These are phyloP conservation scores for Bujurquina vittata DNA, from an alignment of 2,113 vertebrate species.

Conservation along the genomic window DNA sequence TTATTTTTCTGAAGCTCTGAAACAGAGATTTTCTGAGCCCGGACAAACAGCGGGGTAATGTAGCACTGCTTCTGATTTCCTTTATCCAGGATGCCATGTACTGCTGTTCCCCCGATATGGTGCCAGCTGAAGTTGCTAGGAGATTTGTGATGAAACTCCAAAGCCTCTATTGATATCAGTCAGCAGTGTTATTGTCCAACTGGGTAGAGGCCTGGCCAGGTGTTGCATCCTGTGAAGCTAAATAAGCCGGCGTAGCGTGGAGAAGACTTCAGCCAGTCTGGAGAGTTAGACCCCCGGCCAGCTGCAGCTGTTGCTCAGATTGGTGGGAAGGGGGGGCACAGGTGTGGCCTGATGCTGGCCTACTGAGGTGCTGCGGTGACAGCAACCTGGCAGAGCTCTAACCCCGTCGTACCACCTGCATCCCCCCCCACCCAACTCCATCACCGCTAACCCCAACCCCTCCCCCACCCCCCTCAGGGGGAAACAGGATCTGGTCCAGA, in stretches of 20 bases:
- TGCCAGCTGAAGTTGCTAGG: constrained; percentile 43
- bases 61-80: not conserved
- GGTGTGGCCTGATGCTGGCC: constrained; percentile 57
- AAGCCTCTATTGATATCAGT: constrained; percentile 52
- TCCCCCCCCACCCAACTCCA: constrained; percentile 4
- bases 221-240: constrained; percentile 48
- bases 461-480: constrained; percentile 23
- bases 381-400: constrained; percentile 55
- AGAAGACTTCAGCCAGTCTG: constrained; percentile 24
- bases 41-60: not conserved
- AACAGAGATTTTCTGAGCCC: not conserved
- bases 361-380: constrained; percentile 22
- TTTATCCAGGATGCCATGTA: constrained; percentile 16
- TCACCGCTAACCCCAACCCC: constrained; percentile 10
- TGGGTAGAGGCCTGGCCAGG: constrained; percentile 53
- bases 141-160: constrained; percentile 49
- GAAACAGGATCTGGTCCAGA: constrained; percentile 72
- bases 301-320: constrained; percentile 50
- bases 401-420: constrained; percentile 44
- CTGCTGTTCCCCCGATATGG: constrained; percentile 17
- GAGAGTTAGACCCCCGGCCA: constrained; percentile 29
- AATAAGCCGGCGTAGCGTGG: constrained; percentile 40
- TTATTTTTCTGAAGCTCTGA: not conserved
- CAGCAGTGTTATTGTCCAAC: constrained; percentile 42
- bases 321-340: constrained; percentile 46